A percentile compares a stretch with the other conserved stretches of the same genome.
Conservation (phyloP, 2,888 invertebrate genomes). For the Diogma glabrata region DNA sequence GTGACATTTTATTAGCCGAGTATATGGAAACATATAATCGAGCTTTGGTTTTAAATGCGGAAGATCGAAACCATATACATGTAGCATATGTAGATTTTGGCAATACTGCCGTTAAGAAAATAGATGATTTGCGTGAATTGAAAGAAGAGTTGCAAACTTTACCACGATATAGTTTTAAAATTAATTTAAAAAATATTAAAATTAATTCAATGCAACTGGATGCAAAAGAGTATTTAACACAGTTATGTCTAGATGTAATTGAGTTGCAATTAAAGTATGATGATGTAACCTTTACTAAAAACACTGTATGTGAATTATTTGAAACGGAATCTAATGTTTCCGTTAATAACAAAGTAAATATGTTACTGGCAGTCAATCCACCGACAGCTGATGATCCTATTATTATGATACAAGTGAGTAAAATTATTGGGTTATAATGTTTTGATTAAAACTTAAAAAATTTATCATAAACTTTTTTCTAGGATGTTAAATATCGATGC, state of each 20-base stretch:
- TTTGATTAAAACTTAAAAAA: neutral
- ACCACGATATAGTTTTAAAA: neutral
- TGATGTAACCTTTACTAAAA: neutral
- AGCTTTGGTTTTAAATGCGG: neutral
- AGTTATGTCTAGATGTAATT: neutral
- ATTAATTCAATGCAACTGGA: neutral
- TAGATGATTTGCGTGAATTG: neutral
- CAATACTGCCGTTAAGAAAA: neutral
- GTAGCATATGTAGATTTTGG: conserved; percentile 3
- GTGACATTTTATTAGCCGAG: neutral
- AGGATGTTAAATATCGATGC: neutral
- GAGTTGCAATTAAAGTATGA: neutral
- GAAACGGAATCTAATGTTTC: neutral
- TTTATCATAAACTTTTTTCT: neutral
- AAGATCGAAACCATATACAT: neutral
- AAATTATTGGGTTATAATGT: neutral
- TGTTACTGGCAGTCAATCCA: neutral
- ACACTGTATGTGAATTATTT: neutral
- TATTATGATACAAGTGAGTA: neutral
- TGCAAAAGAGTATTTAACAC: neutral
- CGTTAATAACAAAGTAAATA: neutral
- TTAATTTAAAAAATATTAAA: neutral
- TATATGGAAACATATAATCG: neutral
- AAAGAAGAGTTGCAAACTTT: neutral
- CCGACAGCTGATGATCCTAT: neutral